Percentiles rank a stretch among this genome's conserved stretches.
These are phyloP conservation scores for Gambusia affinis DNA, from an alignment of 2,113 vertebrate species.

Conservation along the genomic window DNA sequence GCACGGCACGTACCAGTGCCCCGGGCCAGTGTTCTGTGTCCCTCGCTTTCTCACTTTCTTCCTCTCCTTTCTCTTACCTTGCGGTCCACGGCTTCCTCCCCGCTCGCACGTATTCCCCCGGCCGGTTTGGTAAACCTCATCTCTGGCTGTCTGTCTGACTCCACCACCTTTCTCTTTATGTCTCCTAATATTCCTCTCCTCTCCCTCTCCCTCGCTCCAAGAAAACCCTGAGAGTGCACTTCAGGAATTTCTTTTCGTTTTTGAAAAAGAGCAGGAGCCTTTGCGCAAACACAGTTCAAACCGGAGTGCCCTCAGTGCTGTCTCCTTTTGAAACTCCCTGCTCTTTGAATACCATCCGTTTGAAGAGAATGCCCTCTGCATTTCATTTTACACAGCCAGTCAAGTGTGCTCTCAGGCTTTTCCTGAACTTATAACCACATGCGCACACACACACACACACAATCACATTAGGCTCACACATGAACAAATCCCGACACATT, in stretches of 20 bases:
- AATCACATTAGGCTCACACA: not conserved
- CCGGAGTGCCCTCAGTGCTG: slow-evolving; percentile 72
- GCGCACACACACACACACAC: slow-evolving; percentile 1
- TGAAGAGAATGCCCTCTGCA: slow-evolving; percentile 75
- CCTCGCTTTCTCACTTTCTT: slow-evolving; percentile 36
- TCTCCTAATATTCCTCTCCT: slow-evolving; percentile 42
- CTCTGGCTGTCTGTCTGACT: slow-evolving; percentile 32
- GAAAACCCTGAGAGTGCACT: slow-evolving; percentile 56
- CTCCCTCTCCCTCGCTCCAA: slow-evolving; percentile 24
- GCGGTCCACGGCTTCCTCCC: slow-evolving; percentile 18
- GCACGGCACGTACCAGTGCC: slow-evolving; percentile 53
- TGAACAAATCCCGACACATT: not conserved
- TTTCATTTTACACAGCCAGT: slow-evolving; percentile 62
- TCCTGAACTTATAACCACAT: slow-evolving; percentile 31
- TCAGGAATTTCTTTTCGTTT: slow-evolving; percentile 63
- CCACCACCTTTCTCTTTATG: slow-evolving; percentile 38
- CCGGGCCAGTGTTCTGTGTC: slow-evolving; percentile 61
- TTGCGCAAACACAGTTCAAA: slow-evolving; percentile 77
- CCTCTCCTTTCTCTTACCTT: slow-evolving; percentile 27
- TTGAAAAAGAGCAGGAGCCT: slow-evolving; percentile 48
- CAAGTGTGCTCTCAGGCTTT: slow-evolving; percentile 30
- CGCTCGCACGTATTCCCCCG: slow-evolving; percentile 12
- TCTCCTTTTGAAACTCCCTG: slow-evolving; percentile 73
- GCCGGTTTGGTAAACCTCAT: slow-evolving; percentile 22
- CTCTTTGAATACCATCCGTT: slow-evolving; percentile 75